Percentiles rank a stretch among this genome's conserved stretches.
Evolutionary conservation across 2,888 invertebrate species (phyloP).

Genomic region (Xestoiulus laeticollis): DNA sequence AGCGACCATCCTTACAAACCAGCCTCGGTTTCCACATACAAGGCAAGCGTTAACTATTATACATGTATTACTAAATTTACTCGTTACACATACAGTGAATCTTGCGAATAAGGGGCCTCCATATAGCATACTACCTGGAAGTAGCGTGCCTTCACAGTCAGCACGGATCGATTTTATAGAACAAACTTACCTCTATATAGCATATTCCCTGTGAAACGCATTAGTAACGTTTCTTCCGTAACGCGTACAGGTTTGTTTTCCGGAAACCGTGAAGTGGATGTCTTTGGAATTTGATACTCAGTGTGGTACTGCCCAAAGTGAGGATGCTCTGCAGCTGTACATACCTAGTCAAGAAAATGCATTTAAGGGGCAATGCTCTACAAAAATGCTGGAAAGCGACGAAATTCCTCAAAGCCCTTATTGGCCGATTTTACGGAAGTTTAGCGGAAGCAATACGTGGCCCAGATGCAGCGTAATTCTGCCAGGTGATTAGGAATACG

Average conservation of each 20-base stretch:
- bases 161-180: too few relatives aligned
- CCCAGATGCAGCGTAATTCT: constrained; percentile 84
- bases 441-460: constrained; percentile 76
- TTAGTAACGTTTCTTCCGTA: too few relatives aligned
- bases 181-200: too few relatives aligned
- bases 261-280: constrained; percentile 87
- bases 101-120: too few relatives aligned
- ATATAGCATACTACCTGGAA: too few relatives aligned
- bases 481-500: constrained; percentile 69
- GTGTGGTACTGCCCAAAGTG: constrained; percentile 91
- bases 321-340: constrained; percentile 77
- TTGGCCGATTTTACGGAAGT: constrained; percentile 66
- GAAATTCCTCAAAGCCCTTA: constrained; percentile 68
- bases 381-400: constrained; percentile 72
- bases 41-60: constrained; percentile 66
- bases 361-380: constrained; percentile 10
- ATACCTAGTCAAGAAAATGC: constrained; percentile 61
- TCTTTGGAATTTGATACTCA: constrained; percentile 92
- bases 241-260: constrained; percentile 80
- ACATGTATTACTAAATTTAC: too few relatives aligned
- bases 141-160: too few relatives aligned
- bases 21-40: constrained; percentile 83
- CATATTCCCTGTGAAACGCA: too few relatives aligned
- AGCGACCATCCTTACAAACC: constrained; percentile 97
- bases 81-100: too few relatives aligned